Conservation (phyloP, 1,140 invertebrate genomes). For the Amphibalanus amphitrite region DNA sequence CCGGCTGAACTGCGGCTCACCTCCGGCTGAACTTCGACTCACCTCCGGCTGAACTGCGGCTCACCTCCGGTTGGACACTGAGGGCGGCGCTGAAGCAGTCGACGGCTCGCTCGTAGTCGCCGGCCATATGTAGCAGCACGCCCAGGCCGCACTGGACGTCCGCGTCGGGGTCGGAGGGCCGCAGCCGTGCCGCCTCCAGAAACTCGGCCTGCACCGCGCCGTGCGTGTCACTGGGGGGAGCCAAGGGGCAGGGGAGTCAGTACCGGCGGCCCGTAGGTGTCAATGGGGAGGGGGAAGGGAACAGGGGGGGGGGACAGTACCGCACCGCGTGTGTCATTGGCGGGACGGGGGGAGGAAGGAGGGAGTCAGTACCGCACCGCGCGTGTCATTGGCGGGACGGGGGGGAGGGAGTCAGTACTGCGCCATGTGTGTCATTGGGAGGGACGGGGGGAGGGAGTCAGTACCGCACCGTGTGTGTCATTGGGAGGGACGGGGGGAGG, state of each 20-base stretch:
- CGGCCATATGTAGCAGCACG: constrained; percentile 83
- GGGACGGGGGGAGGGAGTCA: too few species aligned
- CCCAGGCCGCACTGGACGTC: constrained; percentile 90
- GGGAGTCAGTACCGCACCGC: too few species aligned
- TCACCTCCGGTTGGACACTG: constrained; percentile 55
- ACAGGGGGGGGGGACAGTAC: too few species aligned
- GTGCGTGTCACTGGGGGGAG: constrained; percentile 35
- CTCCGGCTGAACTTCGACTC: constrained; percentile 6
- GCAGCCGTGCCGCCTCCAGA: constrained; percentile 64
- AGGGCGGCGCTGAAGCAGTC: constrained; percentile 89
- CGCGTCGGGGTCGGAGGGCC: constrained; percentile 54
- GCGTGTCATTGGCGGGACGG: too few species aligned
- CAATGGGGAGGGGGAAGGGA: background rate
- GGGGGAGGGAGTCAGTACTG: too few species aligned
- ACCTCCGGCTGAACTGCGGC: too few species aligned
- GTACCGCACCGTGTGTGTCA: too few species aligned
- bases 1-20: background rate
- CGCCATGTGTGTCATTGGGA: too few species aligned
- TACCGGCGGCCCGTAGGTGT: background rate
- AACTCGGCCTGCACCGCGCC: constrained; percentile 59
- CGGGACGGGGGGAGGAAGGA: too few species aligned
- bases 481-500: too few species aligned
- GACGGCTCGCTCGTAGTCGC: constrained; percentile 86
- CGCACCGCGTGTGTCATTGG: too few species aligned
- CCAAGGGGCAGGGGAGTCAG: constrained; percentile 5